Base-by-base conservation (phyloP, 2,113 vertebrate species). In the Vicugna pacos region DNA sequence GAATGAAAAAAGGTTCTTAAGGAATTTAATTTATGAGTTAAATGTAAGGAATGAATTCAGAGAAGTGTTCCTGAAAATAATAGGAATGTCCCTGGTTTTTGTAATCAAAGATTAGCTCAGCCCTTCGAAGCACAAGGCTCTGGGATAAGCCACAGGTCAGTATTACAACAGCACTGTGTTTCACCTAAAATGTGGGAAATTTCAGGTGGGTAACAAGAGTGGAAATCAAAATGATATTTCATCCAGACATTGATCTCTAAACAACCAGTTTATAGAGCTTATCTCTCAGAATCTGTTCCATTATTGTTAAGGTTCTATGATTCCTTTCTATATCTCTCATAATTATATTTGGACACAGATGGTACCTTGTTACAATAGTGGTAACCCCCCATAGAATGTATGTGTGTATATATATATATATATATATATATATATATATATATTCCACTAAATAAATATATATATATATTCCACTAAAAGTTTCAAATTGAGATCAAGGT, bases 181-280 rank as follows among this genome's bases (percentile, higher is more conserved):
- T 87, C 58, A 32, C 72, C 46, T 60, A 70, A 93, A 87, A 89
- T 20, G 32, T 32, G 87, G 48, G 48, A 70, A 62, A 89, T 76
- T 89, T 80, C 38, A 76, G 35, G 50, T 30, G 5, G 30, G 2
- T 88, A 46, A 35, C 52, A 86, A 87, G 67, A 42, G 16, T 67
- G 26, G 24, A 95, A 88, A 85, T 93, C n/a, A 97, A 94, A 77
- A 46, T 70, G 70, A 48, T 1, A 42, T 84, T 94, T 97, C 20
- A 35, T 5, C 24, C 48, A 81, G 94, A 93, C 15, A 22, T 26
- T 75, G 30, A 89, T 62, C 86, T 93, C 52, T 52, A 93, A 94
- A 72, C 3, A 70, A 73, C 30, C 28, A 52, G 1, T 93, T 65
- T 76, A 65, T 77, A 65, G 69, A 35, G 81, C 30, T 70, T 79